Evolutionary conservation across 2,888 invertebrate species (phyloP), one percentile per base, ranked within the genome.

Genomic region (Hermaeophaga mercurialis): DNA sequence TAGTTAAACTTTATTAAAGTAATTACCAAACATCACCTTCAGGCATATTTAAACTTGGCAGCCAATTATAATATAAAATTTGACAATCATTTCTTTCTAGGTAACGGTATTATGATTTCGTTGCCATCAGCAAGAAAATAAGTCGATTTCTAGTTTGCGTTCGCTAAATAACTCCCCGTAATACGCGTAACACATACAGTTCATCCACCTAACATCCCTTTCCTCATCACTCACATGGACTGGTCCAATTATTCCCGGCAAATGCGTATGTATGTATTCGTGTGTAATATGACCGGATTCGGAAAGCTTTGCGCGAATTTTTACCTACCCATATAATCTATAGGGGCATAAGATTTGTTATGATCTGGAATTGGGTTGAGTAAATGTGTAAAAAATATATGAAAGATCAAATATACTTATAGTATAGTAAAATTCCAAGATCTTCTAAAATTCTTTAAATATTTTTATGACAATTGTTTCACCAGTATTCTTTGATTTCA

Each of bases 171-270:
- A n/a, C n/a, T n/a, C 22, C 19, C 19, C 39, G 39, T 39, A 19
- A 39, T 22, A 22, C 49, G 39, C 26, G 17, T 39, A 39, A 49
- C 26, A 28, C 28, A 19, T 39, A 24, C n/a, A 26, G 15, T 24
- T 39, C 46, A 50, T 8, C 33, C 45, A 52, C 49, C 61, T 49
- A 56, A 56, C 63, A 60, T 62, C 64, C 63, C 63, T 57, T 54
- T 55, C 36, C 38, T 38, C 39, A 39, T 34, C 54, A 28, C 56
- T 48, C 54, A 64, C 60, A 60, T 64, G 63, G 63, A 64, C 61
- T 58, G 54, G 57, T 54, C 63, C 63, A 63, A 63, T 63, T 62
- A 62, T 59, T 53, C 57, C 56, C 56, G 38, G 52, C 50, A 56
- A 61, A 57, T 50, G 56, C 62, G 58, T 63, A 58, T 48, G 55